Evolutionary conservation across 2,113 vertebrate genomes (phyloP).

Genomic region (Mormyrus iriodes): DNA sequence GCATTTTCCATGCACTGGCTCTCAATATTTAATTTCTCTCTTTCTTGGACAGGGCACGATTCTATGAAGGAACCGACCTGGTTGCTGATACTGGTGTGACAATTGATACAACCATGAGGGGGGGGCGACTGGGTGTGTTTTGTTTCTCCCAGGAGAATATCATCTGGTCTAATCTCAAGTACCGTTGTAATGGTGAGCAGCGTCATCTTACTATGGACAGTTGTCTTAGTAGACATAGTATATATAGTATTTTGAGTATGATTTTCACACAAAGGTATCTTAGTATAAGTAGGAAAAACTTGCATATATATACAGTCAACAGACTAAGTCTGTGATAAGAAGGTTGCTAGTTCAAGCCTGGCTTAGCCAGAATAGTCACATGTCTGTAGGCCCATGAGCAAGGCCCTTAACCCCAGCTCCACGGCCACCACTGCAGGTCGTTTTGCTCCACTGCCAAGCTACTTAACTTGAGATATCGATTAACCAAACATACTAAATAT

Average conservation of each 20-base stretch:
- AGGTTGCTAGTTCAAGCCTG: not conserved
- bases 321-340: not conserved
- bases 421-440: not conserved
- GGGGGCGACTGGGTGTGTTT: constrained; percentile 93
- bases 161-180: constrained; percentile 98
- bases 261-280: not conserved
- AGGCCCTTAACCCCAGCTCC: not conserved
- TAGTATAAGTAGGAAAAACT: not conserved
- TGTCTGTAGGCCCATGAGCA: not conserved
- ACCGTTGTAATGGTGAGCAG: constrained; percentile 89
- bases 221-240: not conserved
- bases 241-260: not conserved
- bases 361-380: not conserved
- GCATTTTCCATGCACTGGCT: not conserved
- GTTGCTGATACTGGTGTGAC: constrained; percentile 96
- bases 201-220: no score
- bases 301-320: not conserved
- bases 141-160: constrained; percentile 99
- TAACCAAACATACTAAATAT: not conserved
- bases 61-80: constrained; percentile 88
- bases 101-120: constrained; percentile 97
- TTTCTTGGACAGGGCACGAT: constrained; percentile 69
- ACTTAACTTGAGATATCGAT: not conserved
- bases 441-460: not conserved
- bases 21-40: not conserved